Base-by-base conservation (phyloP, 2,797 vertebrate species). In the Trichosurus vulpecula region DNA sequence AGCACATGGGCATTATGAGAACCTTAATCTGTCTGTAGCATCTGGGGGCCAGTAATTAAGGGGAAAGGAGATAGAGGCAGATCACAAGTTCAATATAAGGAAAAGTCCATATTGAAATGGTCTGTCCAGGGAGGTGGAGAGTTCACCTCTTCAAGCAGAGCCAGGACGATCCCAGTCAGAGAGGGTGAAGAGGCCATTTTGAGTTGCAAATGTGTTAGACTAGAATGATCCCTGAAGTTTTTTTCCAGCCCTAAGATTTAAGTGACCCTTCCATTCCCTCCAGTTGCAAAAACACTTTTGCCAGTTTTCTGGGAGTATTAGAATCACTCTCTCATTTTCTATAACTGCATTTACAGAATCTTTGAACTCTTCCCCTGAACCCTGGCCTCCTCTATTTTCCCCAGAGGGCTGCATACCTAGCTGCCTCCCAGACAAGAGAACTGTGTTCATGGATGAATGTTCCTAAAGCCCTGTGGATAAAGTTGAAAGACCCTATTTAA, bases 131-230 rank as follows among this genome's bases (percentile, higher is more conserved):
- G 74, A 47, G 9, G 3, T 29, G 6, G 41, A 51, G 74, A 81
- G 13, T 10, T 51, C 41, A 87, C 41, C 6, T 81, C 66, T 81
- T 81, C 19, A 25, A 25, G 22, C 8, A 81, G 16, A 81, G 22
- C 8, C 22, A 25, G 8, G 81, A 87, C 47, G 74, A 87, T 87
- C 25, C 74, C 74, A 87, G 41, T 87, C 22, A 87, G 74, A 51
- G 25, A 87, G 4, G 19, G 41, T 51, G 41, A 87, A 87, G 41
- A 47, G 25, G 9, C 9, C 25, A 87, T 13, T 51, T 25, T 47
- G n/a, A 81, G 41, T 3, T 25, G 22, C 12, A 0, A 47, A 25
- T 0, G 1, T 27, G 9, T 12, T 10, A 3, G 4, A 13, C 30
- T 56, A 52, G 51, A 56, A 35, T 12, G 25, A 51, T 51, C 41